Percentiles rank a stretch among this genome's conserved stretches.
Evolutionary conservation across 2,888 invertebrate species (phyloP).

Genomic region (Oscheius onirici): DNA sequence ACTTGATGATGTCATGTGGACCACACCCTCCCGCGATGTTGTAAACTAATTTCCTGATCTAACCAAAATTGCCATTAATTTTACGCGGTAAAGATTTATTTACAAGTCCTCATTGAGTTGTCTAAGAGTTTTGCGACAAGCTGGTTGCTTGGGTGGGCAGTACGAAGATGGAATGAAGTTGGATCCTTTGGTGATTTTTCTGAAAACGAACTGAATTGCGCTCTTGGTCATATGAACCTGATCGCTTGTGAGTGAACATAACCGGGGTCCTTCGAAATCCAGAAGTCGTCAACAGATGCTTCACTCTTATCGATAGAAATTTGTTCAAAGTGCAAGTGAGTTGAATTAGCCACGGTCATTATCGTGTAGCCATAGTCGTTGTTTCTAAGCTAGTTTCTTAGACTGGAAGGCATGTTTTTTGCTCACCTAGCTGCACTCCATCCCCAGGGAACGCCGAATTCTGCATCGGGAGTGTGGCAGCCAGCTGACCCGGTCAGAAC

Average conservation of each 20-base stretch:
- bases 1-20: constrained; percentile 43
- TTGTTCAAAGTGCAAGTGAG: constrained; percentile 89
- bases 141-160: constrained; percentile 43
- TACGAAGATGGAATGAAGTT: constrained; percentile 31
- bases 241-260: constrained; percentile 34
- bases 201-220: background rate
- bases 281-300: constrained; percentile 72
- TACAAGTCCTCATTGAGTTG: constrained; percentile 47
- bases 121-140: constrained; percentile 40
- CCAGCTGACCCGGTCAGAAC: constrained; percentile 85
- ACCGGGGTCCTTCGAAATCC: constrained; percentile 60
- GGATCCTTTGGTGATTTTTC: constrained; percentile 31
- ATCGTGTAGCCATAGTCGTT: constrained; percentile 91
- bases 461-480: constrained; percentile 55
- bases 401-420: background rate
- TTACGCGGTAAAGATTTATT: constrained; percentile 15
- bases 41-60: background rate
- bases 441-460: constrained; percentile 49
- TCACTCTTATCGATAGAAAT: constrained; percentile 75
- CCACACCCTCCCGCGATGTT: constrained; percentile 25
- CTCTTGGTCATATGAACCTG: constrained; percentile 21
- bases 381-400: constrained; percentile 35
- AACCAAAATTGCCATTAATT: background rate
- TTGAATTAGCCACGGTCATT: constrained; percentile 79
- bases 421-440: constrained; percentile 53